These are phyloP conservation scores for Drosophila eohydei DNA, from an alignment of 2,888 invertebrate species.

Conservation along the genomic window DNA sequence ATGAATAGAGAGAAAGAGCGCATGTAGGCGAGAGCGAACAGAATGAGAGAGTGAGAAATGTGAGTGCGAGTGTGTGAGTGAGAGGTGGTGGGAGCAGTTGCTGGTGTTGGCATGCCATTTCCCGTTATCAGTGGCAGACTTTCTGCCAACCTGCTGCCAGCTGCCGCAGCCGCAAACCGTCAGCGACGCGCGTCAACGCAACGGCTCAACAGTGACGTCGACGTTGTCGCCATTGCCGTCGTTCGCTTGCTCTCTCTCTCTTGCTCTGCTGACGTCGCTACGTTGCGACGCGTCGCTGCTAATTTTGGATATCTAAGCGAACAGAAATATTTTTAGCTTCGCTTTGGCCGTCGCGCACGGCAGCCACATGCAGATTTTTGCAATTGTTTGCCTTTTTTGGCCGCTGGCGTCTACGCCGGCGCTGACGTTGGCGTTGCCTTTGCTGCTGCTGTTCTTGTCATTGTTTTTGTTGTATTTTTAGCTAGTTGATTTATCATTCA, in stretches of 20 bases:
- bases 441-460: conserved; percentile 38
- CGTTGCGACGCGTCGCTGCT: conserved; percentile 46
- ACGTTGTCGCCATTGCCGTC: conserved; percentile 35
- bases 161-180: conserved; percentile 41
- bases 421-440: conserved; percentile 15
- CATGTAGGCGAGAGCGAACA: conserved; percentile 26
- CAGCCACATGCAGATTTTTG: conserved; percentile 76
- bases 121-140: conserved; percentile 78
- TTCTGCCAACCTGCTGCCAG: conserved; percentile 76
- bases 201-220: conserved; percentile 64
- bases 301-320: conserved; percentile 79
- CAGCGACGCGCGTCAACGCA: conserved; percentile 32
- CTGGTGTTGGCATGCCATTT: conserved; percentile 73
- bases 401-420: conserved; percentile 32
- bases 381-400: conserved; percentile 80
- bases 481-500: conserved; percentile 73
- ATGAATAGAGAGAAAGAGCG: conserved; percentile 33
- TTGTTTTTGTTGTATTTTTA: conserved; percentile 69
- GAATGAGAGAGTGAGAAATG: conserved; percentile 3
- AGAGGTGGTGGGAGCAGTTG: conserved; percentile 33
- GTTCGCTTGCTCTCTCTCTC: conserved; percentile 7
- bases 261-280: conserved; percentile 55
- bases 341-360: conserved; percentile 50
- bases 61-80: conserved; percentile 30
- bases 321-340: conserved; percentile 72